A percentile compares a stretch with the other conserved stretches of the same genome.
These are phyloP conservation scores for Zaprionus camerounensis DNA, from an alignment of 1,140 invertebrate species.

Conservation along the genomic window DNA sequence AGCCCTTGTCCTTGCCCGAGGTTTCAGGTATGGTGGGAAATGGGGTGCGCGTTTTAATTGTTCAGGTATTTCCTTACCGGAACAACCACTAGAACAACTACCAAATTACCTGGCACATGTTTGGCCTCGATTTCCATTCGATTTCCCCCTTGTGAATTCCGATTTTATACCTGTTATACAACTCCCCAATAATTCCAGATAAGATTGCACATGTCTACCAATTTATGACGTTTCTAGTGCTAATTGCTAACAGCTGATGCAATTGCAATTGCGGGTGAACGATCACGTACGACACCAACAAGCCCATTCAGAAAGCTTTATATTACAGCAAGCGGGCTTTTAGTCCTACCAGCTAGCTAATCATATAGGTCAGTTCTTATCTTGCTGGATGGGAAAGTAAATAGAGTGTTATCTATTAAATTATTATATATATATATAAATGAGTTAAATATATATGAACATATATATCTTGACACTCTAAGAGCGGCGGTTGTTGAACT, in stretches of 20 bases:
- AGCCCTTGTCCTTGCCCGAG: constrained; percentile 16
- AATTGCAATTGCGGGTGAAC: constrained; percentile 26
- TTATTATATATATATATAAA: neutral
- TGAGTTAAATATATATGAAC: neutral
- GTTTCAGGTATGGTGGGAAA: neutral
- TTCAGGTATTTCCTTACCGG: neutral
- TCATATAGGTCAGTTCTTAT: constrained; percentile 60
- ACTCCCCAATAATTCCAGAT: constrained; percentile 9
- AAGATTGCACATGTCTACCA: constrained; percentile 10
- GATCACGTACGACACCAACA: constrained; percentile 59
- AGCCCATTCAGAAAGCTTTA: neutral
- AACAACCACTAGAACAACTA: neutral
- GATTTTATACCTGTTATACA: constrained; percentile 31
- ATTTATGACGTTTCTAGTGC: constrained; percentile 23
- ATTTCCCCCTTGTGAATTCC: constrained; percentile 8
- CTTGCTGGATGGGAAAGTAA: neutral
- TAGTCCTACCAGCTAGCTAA: neutral
- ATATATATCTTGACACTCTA: neutral
- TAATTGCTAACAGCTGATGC: constrained; percentile 34
- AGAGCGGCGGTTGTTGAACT: neutral
- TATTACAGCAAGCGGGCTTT: neutral
- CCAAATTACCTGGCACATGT: neutral
- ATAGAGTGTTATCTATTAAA: constrained; percentile 23
- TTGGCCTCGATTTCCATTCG: neutral
- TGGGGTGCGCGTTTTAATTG: neutral